These are phyloP conservation scores for Mobula birostris DNA, from an alignment of 2,113 vertebrate genomes.

Conservation along the genomic window DNA sequence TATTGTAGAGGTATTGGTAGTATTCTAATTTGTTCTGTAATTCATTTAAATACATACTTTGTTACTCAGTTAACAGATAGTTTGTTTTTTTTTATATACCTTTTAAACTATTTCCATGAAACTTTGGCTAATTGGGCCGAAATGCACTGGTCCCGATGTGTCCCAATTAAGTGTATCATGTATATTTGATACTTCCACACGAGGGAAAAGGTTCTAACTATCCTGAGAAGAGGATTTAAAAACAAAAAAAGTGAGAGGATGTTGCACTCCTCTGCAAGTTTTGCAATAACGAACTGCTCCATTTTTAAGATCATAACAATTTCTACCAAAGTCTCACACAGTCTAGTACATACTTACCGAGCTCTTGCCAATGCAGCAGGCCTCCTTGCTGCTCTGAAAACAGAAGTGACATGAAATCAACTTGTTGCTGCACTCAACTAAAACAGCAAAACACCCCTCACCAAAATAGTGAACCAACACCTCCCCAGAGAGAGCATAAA, in stretches of 20 bases:
- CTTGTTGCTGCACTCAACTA: not conserved
- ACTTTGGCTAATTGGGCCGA: no score
- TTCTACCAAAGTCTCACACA: not conserved
- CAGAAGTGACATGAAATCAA: slow-evolving; percentile 43
- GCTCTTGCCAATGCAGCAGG: slow-evolving; percentile 41
- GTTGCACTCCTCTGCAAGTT: not conserved
- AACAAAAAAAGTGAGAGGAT: not conserved
- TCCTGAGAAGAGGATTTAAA: not conserved
- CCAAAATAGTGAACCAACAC: not conserved
- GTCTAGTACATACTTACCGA: slow-evolving; percentile 42
- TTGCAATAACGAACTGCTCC: not conserved
- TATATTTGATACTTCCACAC: no score
- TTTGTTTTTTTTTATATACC: no score
- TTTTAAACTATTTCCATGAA: no score
- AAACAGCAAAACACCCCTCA: not conserved
- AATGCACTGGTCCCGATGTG: no score
- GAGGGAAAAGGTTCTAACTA: no score
- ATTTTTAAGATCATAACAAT: not conserved
- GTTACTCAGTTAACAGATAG: no score
- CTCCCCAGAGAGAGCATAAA: not conserved
- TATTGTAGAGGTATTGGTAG: no score
- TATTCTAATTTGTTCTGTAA: no score
- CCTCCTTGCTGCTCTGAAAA: slow-evolving; percentile 44
- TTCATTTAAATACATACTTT: no score
- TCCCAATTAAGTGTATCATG: no score